Conservation (phyloP, 2,797 vertebrate genomes). For the Morus bassanus region DNA sequence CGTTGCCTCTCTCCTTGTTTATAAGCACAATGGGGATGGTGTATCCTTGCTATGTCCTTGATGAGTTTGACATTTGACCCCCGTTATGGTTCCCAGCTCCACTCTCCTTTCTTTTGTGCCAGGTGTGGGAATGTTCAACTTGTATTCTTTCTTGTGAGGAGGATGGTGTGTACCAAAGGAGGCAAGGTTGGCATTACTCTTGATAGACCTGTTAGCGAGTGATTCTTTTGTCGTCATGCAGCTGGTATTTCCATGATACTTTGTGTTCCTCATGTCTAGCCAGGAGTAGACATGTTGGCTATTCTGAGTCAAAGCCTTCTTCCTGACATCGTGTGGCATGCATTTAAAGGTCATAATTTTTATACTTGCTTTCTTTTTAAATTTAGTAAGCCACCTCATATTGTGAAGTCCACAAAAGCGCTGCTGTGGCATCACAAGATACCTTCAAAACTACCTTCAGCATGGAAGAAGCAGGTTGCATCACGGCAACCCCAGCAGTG, state of each 20-base stretch:
- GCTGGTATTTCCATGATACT: not conserved
- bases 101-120: not conserved
- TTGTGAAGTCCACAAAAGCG: not conserved
- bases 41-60: slow-evolving; percentile 6
- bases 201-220: not conserved
- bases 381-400: not conserved
- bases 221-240: not conserved
- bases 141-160: not conserved
- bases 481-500: not conserved
- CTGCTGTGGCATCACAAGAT: not conserved
- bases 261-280: not conserved
- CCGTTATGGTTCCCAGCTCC: not conserved
- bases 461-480: not conserved
- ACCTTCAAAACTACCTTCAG: not conserved
- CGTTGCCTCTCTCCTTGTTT: not conserved
- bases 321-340: not conserved
- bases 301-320: not conserved
- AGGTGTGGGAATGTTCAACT: not conserved
- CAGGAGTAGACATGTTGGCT: not conserved
- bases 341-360: not conserved
- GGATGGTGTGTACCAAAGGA: not conserved
- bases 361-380: not conserved
- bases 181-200: not conserved
- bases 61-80: not conserved
- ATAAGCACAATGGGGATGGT: not conserved